Evolutionary conservation across 1,140 invertebrate species (phyloP).

Genomic region (Rhagoletis zephyria): DNA sequence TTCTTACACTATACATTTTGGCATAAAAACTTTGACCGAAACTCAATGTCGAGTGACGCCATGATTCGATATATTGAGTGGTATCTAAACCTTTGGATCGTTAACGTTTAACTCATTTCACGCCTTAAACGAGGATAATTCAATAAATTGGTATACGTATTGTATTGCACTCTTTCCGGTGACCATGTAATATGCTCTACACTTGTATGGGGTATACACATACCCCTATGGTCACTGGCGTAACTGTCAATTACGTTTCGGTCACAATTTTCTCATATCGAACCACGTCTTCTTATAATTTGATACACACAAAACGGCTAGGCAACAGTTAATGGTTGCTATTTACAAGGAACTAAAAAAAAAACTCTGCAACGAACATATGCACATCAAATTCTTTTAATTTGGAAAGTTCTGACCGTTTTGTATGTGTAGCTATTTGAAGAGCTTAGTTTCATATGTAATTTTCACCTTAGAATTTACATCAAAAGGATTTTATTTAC

Average conservation of each 20-base stretch:
- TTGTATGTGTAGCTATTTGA: slow-evolving; percentile 57
- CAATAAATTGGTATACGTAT: background rate
- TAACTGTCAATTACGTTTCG: slow-evolving; percentile 66
- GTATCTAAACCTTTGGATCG: background rate
- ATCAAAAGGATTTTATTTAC: slow-evolving; percentile 73
- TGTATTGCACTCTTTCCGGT: background rate
- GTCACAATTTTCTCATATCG: slow-evolving; percentile 64
- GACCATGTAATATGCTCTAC: background rate
- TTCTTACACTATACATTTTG: slow-evolving; percentile 31
- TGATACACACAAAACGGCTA: slow-evolving; percentile 70
- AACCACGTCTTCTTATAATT: slow-evolving; percentile 58
- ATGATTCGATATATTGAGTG: background rate
- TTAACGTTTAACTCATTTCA: slow-evolving; percentile 6
- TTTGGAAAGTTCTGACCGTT: slow-evolving; percentile 52
- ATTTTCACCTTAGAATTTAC: slow-evolving; percentile 45
- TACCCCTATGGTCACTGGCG: background rate
- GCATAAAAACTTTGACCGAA: slow-evolving; percentile 57
- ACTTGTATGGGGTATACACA: background rate
- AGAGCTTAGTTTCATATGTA: slow-evolving; percentile 53
- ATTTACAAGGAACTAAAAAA: slow-evolving; percentile 33
- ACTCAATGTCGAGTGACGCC: slow-evolving; percentile 52
- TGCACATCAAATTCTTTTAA: slow-evolving; percentile 51
- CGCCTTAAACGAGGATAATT: slow-evolving; percentile 24
- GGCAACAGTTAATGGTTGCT: slow-evolving; percentile 25
- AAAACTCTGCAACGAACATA: slow-evolving; percentile 29